These are phyloP conservation scores for Melipona beecheii DNA, from an alignment of 2,888 invertebrate genomes.

Conservation along the genomic window DNA sequence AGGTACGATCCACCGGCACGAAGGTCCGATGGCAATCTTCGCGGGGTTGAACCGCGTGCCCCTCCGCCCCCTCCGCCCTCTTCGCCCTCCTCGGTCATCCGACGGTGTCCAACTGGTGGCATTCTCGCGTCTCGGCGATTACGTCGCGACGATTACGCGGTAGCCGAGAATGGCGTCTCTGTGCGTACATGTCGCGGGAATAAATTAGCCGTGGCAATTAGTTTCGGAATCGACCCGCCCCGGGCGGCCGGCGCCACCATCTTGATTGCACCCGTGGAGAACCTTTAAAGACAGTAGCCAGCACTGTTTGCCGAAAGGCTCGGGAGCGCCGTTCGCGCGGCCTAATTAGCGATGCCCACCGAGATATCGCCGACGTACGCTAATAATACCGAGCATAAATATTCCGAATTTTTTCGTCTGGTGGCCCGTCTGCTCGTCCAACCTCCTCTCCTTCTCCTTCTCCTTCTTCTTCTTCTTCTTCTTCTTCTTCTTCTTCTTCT, in stretches of 20 bases:
- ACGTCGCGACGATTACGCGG: conserved; percentile 71
- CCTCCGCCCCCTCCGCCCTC: neutral
- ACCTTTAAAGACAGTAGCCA: conserved; percentile 81
- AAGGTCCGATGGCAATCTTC: conserved; percentile 39
- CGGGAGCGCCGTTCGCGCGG: conserved; percentile 74
- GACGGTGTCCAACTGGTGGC: conserved; percentile 29
- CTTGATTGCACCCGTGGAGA: conserved; percentile 79
- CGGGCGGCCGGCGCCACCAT: conserved; percentile 84
- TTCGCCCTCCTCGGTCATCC: neutral
- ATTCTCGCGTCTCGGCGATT: conserved; percentile 48
- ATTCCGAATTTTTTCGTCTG: conserved; percentile 81
- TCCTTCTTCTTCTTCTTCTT: neutral
- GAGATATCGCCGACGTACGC: conserved; percentile 82
- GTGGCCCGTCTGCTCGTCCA: conserved; percentile 60
- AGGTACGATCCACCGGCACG: neutral
- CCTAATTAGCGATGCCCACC: conserved; percentile 84
- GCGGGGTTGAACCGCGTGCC: conserved; percentile 22
- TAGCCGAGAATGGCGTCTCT: conserved; percentile 77
- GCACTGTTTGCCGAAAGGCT: conserved; percentile 83
- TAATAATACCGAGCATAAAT: conserved; percentile 83
- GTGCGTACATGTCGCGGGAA: conserved; percentile 79
- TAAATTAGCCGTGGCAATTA: conserved; percentile 84
- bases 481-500: neutral
- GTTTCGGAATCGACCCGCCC: conserved; percentile 83
- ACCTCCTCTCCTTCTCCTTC: conserved; percentile 2